Conservation (phyloP, 2,113 vertebrate genomes). For the Lethenteron reissneri region DNA sequence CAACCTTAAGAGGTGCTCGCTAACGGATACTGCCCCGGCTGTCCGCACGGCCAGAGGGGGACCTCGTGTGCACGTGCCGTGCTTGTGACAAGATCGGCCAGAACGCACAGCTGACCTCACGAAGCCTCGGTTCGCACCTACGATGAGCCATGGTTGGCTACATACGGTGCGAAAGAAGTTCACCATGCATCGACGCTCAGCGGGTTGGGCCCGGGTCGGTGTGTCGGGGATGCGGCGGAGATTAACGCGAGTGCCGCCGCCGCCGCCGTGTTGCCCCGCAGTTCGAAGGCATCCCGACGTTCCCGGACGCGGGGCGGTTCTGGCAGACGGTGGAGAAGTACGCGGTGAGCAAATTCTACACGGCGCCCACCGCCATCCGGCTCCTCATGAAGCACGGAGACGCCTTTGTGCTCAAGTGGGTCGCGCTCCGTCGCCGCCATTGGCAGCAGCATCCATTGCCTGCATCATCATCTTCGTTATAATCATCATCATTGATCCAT, state of each 20-base stretch:
- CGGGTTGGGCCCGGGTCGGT: too few species aligned
- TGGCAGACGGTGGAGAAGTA: slow-evolving; percentile 86
- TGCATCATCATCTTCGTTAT: too few species aligned
- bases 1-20: too few species aligned
- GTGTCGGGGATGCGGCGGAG: too few species aligned
- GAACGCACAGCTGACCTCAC: too few species aligned
- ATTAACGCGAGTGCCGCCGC: neutral
- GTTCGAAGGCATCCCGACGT: slow-evolving; percentile 93
- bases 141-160: neutral
- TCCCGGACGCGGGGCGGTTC: slow-evolving; percentile 55
- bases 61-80: too few species aligned
- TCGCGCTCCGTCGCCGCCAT: neutral
- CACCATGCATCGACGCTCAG: neutral
- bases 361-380: slow-evolving; percentile 77
- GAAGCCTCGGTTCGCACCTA: too few species aligned
- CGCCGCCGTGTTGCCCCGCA: slow-evolving; percentile 18
- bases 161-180: neutral
- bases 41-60: too few species aligned
- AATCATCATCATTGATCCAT: too few species aligned
- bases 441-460: too few species aligned
- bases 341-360: slow-evolving; percentile 85
- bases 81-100: too few species aligned
- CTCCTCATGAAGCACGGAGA: slow-evolving; percentile 81
- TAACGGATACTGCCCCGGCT: too few species aligned
- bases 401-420: slow-evolving; percentile 68